These are phyloP conservation scores for Hexactinellida sp. DNA, from an alignment of 37 sponge, comb jelly and placozoan species.

Conservation along the genomic window DNA sequence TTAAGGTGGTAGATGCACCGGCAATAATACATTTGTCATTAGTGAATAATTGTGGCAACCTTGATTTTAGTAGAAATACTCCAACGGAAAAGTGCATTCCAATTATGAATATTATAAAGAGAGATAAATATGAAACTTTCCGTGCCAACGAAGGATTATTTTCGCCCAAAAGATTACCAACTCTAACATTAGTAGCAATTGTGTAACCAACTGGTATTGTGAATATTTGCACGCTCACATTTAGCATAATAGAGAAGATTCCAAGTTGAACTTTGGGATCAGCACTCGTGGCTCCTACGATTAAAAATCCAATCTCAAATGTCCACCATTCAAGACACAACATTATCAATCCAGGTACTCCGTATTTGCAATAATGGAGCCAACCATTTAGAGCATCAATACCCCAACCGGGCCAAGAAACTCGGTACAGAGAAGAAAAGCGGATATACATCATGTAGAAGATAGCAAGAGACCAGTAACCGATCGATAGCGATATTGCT, in stretches of 20 bases:
- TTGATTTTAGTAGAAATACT: not conserved
- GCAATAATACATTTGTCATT: not conserved
- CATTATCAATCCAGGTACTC: constrained; percentile 21
- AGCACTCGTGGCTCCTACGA: not conserved
- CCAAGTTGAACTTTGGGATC: constrained; percentile 17
- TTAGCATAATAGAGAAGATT: constrained; percentile 5
- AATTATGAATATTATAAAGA: not conserved
- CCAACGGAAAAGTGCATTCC: not conserved
- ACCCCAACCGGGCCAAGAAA: constrained; percentile 18
- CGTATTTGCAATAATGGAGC: not conserved
- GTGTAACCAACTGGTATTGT: not conserved
- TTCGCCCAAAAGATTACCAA: constrained; percentile 23
- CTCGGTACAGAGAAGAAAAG: not conserved
- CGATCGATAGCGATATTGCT: not conserved
- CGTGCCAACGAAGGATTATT: not conserved
- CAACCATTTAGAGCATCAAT: not conserved
- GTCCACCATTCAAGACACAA: constrained; percentile 21
- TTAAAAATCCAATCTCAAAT: constrained; percentile 21
- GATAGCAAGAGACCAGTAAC: not conserved
- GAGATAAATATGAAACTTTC: not conserved
- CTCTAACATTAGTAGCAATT: constrained; percentile 16
- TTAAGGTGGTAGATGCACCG: not conserved
- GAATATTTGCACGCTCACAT: not conserved
- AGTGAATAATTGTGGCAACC: not conserved
- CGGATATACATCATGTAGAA: not conserved